Base-by-base conservation (phyloP, 2,888 invertebrate genomes). In the Ophion slaviceki region DNA sequence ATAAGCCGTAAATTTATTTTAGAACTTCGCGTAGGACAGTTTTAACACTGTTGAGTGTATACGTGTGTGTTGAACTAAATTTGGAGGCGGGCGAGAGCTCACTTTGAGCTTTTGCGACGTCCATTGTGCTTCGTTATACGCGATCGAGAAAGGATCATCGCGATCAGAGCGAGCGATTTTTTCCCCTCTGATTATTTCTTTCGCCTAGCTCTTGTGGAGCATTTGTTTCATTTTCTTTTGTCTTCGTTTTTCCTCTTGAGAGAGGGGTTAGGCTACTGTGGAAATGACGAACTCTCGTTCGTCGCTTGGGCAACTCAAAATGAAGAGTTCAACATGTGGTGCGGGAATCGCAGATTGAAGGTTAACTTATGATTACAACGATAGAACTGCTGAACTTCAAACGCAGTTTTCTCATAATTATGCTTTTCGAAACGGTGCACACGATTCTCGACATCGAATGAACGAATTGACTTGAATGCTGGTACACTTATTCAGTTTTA, bases 21-120 rank as follows among this genome's bases (percentile, higher is more conserved):
- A 87, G 86, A 88, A 88, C 87, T 87, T 86, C 32, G 82, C 87
- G 87, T 88, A 84, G 82, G 80, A 88, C 87, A 86, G 82, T 57
- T 82, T 79, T 47, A 66, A 84, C 79, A 70, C 67, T 79, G 74
- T 77, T 40, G 53, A 67, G 66, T 77, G 66, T 36, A 67, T 59
- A n/a, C 59, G 66, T 36, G 77, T 67, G 32, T 57, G n/a, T 59
- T 53, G 53, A 72, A 67, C 28, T 74, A 20, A 40, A 61, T 71
- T 47, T 68, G 24, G 28, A 77, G 53, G 71, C 20, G 72, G 80
- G 76, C 72, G 61, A 66, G 45, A 75, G 66, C 77, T 78, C 57
- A 36, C 76, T 82, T 85, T 85, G 71, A 76, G 79, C 64, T 53
- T 62, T 40, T 67, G 71, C 81, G 82, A 82, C 81, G 45, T 24